These are phyloP conservation scores for Nematolebias whitei DNA, from an alignment of 2,113 vertebrate species.

Conservation along the genomic window DNA sequence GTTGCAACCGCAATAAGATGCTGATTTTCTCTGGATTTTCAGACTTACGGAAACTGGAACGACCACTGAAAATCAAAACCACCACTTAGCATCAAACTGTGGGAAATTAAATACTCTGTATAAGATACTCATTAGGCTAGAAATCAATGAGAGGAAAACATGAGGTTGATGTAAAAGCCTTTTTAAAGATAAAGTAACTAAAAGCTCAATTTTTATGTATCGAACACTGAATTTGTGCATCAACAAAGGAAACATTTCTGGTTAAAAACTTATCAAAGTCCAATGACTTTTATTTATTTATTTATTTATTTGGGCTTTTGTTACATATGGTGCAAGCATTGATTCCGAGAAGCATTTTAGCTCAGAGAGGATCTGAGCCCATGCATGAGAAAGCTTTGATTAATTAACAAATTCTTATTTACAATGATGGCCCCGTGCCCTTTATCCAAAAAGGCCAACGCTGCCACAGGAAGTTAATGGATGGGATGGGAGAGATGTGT, in stretches of 20 bases:
- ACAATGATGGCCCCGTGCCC: slow-evolving; percentile 41
- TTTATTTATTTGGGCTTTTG: slow-evolving; percentile 6
- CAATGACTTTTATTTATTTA: slow-evolving; percentile 17
- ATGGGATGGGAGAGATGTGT: slow-evolving; percentile 29
- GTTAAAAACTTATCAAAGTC: no score
- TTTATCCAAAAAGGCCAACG: slow-evolving; percentile 53
- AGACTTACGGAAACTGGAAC: neutral
- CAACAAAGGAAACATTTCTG: neutral
- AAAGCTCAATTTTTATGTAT: neutral
- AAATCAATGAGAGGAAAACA: slow-evolving; percentile 36
- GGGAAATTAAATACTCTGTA: slow-evolving; percentile 18
- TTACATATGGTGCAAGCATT: neutral
- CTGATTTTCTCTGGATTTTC: slow-evolving; percentile 3
- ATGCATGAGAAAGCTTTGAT: slow-evolving; percentile 20
- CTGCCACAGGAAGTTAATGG: slow-evolving; percentile 45
- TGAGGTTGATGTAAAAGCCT: neutral
- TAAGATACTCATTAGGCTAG: slow-evolving; percentile 1
- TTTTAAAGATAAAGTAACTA: neutral
- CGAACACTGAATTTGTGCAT: no score
- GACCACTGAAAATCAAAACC: slow-evolving; percentile 23
- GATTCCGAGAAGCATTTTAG: slow-evolving; percentile 7
- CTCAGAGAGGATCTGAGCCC: slow-evolving; percentile 3
- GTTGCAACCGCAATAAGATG: slow-evolving; percentile 9
- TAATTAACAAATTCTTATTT: slow-evolving; percentile 59
- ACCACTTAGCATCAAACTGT: neutral